phyloP scores from a whole-genome alignment of 1,140 invertebrate species.

The Oedothorax gibbosus region DNA sequence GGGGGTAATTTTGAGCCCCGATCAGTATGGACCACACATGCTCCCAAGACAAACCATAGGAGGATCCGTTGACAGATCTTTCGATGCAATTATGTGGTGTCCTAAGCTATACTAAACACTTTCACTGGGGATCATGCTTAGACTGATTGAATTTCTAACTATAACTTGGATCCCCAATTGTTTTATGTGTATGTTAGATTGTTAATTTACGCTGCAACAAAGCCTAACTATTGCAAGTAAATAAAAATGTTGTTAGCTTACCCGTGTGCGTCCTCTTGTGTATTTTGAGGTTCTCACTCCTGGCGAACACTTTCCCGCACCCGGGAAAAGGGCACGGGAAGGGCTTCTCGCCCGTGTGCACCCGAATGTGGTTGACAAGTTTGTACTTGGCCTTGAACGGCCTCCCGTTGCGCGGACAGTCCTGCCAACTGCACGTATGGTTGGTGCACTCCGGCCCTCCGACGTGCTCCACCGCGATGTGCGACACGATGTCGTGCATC shows the following conservation, averaged over 20 bases:
- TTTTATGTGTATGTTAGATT: too few relatives aligned
- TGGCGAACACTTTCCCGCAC: constrained; percentile 97
- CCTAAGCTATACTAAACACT: too few relatives aligned
- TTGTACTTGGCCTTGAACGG: constrained; percentile 99
- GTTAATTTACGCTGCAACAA: too few relatives aligned
- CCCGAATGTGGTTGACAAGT: constrained; percentile 97
- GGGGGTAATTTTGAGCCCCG: too few relatives aligned
- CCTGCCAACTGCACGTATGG: constrained; percentile 96
- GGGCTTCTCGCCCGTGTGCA: constrained; percentile 99
- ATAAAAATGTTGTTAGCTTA: constrained; percentile 67
- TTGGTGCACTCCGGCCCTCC: constrained; percentile 96
- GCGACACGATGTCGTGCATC: constrained; percentile 96
- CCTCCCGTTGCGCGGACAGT: constrained; percentile 89
- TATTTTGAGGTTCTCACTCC: constrained; percentile 98
- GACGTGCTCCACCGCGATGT: constrained; percentile 96
- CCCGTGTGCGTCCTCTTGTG: constrained; percentile 91
- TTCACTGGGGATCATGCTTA: too few relatives aligned
- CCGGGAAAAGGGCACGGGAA: constrained; percentile 96
- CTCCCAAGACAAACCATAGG: too few relatives aligned
- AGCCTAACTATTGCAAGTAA: too few relatives aligned
- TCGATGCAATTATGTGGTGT: too few relatives aligned
- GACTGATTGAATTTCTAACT: too few relatives aligned
- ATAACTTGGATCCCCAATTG: too few relatives aligned
- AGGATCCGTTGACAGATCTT: too few relatives aligned
- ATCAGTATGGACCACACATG: too few relatives aligned